These are phyloP conservation scores for Phaedon cochleariae DNA, from an alignment of 2,888 invertebrate species.

Conservation along the genomic window DNA sequence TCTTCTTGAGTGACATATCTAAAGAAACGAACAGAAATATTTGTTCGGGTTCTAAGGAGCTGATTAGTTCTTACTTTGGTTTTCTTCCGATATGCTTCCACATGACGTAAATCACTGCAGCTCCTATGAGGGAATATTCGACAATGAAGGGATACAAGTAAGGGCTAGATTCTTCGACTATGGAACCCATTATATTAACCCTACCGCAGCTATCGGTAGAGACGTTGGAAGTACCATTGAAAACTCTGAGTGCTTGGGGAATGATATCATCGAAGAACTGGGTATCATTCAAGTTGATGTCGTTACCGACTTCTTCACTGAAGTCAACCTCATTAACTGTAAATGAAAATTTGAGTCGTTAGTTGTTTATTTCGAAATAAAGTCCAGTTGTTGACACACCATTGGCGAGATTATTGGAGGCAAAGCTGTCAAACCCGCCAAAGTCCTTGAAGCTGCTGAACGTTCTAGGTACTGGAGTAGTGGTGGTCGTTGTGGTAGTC, in stretches of 20 bases:
- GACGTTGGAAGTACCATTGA: conserved; percentile 56
- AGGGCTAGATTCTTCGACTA: conserved; percentile 92
- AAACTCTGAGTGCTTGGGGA: conserved; percentile 54
- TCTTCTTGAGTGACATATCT: conserved; percentile 81
- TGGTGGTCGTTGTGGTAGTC: conserved; percentile 57
- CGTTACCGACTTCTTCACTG: conserved; percentile 39
- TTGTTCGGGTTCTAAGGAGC: no score
- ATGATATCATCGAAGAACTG: conserved; percentile 55
- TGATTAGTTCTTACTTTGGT: conserved; percentile 78
- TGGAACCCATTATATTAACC: conserved; percentile 90
- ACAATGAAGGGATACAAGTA: conserved; percentile 96
- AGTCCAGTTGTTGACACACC: conserved; percentile 51
- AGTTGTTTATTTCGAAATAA: background rate
- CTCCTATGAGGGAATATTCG: conserved; percentile 94
- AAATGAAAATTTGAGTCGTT: conserved; percentile 29
- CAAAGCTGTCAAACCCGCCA: conserved; percentile 58
- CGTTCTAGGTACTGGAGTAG: conserved; percentile 24
- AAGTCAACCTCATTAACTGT: conserved; percentile 48
- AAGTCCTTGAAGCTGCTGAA: conserved; percentile 58
- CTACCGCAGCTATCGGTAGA: conserved; percentile 76
- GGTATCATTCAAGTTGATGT: conserved; percentile 46
- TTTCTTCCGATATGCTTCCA: conserved; percentile 94
- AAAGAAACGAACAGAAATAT: conserved; percentile 30
- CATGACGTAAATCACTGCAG: conserved; percentile 95
- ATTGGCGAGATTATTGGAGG: conserved; percentile 52